Base-by-base conservation (phyloP, 2,113 vertebrate genomes). In the Pseudorectes ferrugineus region DNA sequence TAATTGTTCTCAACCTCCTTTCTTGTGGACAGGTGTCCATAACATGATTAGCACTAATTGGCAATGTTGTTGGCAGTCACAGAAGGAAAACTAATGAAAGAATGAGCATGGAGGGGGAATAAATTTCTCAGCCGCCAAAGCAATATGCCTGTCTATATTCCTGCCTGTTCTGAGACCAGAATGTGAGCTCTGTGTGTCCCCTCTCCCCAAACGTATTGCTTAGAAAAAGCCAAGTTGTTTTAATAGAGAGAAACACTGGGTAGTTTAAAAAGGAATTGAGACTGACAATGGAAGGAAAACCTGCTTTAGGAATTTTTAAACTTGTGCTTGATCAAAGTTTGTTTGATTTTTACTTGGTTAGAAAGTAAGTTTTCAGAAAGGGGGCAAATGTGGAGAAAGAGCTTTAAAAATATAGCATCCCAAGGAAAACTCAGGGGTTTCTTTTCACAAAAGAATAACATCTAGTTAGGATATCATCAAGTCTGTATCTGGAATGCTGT, bases 1-100 rank as follows among this genome's bases (percentile, higher is more conserved):
- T 95, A 94, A 93, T 94, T 96, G 62, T 95, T 95, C 73, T 71
- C 83, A 94, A 26, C 57, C 65, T 73, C 80, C 40, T 93, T 94
- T 95, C 65, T 71, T 66, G 84, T 90, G 90, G 94, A 96, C 94
- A 97, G 95, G 92, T 97, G 97, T 95, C 95, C 89, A 90, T 83
- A 61, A 25, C 66, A 72, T 95, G 95, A 97, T 97, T 96, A 96
- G 78, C 72, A 91, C 81, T 95, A 96, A 96, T 80, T 94, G 72
- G 78, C 61, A 91, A 75, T 78, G 52, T 75, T 95, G 57, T 76
- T 96, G 91, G 91, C 95, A 89, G 84, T 84, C 81, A 86, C 38
- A 86, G 36, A 92, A 88, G 40, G 43, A 90, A 95, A 92, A 92
- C 71, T 91, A 74, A 94, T 84, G 70, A 92, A 93, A 91, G 61